These are phyloP conservation scores for Aphelinus certus DNA, from an alignment of 1,140 invertebrate species.

Conservation along the genomic window DNA sequence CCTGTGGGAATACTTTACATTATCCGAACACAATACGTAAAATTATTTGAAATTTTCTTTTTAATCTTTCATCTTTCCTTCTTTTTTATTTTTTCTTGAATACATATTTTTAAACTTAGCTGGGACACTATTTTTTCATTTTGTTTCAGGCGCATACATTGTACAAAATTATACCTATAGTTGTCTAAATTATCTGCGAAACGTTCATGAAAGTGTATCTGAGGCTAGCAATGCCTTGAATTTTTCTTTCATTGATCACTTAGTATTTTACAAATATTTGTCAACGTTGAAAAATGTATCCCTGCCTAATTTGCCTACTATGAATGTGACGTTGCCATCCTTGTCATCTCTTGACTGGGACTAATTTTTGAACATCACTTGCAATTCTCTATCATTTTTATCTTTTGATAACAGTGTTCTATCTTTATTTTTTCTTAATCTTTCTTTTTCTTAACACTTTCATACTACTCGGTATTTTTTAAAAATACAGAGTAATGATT, in stretches of 20 bases:
- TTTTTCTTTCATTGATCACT: constrained; percentile 50
- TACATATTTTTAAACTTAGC: constrained; percentile 40
- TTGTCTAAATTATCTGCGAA: constrained; percentile 59
- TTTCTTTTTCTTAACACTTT: background rate
- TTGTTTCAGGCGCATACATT: constrained; percentile 65
- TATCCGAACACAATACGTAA: too few species aligned
- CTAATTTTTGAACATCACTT: constrained; percentile 13
- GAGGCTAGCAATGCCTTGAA: constrained; percentile 54
- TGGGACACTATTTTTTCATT: constrained; percentile 56
- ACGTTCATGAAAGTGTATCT: constrained; percentile 56
- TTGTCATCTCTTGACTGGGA: constrained; percentile 56
- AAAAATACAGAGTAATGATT: too few species aligned
- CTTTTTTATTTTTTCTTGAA: too few species aligned
- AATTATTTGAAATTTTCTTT: too few species aligned
- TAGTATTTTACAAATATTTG: constrained; percentile 56
- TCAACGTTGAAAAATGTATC: constrained; percentile 52
- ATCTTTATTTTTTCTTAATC: constrained; percentile 5
- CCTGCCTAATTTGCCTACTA: constrained; percentile 45
- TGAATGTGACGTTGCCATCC: constrained; percentile 53
- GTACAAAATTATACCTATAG: constrained; percentile 58
- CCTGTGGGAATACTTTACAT: too few species aligned
- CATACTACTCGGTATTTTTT: too few species aligned
- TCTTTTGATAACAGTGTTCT: background rate
- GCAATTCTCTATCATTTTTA: background rate
- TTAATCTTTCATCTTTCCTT: too few species aligned